Conservation (phyloP, 2,888 invertebrate genomes). For the Cerastis leucographa region DNA sequence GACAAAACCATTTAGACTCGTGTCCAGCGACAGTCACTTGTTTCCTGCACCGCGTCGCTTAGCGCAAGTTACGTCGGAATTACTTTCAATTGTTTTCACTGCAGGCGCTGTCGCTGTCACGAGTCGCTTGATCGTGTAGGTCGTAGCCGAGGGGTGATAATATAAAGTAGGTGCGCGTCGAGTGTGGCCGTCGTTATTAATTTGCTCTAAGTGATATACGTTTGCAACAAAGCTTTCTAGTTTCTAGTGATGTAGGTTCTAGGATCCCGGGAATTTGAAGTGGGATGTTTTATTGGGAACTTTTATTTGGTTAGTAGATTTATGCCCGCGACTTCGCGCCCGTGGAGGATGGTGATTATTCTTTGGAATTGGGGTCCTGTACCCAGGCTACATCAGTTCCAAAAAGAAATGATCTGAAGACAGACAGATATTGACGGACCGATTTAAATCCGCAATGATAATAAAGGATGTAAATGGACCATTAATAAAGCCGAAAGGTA, state of each 20-base stretch:
- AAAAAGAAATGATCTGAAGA: too few species aligned
- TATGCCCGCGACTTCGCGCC: too few species aligned
- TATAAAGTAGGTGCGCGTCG: neutral
- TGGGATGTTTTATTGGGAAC: neutral
- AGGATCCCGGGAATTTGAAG: neutral
- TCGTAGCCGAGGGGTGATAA: neutral
- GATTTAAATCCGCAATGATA: too few species aligned
- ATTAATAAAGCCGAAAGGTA: too few species aligned
- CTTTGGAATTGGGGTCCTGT: too few species aligned
- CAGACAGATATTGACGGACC: too few species aligned
- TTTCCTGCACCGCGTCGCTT: too few species aligned
- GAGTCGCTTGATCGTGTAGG: neutral
- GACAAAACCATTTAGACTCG: too few species aligned
- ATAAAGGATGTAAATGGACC: too few species aligned
- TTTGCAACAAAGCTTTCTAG: constrained; percentile 7
- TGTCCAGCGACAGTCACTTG: neutral
- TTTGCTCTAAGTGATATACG: constrained; percentile 5
- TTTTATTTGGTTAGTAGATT: neutral
- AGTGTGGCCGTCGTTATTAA: constrained; percentile 11
- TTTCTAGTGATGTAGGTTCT: constrained; percentile 28
- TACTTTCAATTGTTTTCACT: neutral
- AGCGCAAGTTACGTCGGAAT: neutral
- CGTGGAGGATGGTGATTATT: too few species aligned
- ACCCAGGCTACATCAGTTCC: too few species aligned
- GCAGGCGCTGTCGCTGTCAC: neutral